A percentile compares a stretch with the other conserved stretches of the same genome.
phyloP scores from a whole-genome alignment of 2,888 invertebrate genomes.

The Epistrophe eligans region DNA sequence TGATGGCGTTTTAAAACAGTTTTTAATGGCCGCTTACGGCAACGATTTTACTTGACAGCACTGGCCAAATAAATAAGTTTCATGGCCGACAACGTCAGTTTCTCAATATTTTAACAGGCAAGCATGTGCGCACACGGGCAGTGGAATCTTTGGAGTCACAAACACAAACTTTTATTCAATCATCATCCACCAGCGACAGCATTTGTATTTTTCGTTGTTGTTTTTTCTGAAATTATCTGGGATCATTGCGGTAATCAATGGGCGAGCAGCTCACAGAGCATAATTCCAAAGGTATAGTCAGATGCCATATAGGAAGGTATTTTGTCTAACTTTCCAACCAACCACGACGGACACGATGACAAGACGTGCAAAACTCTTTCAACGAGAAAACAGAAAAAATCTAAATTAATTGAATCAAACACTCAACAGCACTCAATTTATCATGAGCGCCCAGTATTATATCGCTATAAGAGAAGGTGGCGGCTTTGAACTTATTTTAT shows the following conservation, averaged over 20 bases:
- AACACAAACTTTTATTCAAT: not conserved
- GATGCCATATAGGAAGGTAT: too few species aligned
- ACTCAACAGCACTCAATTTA: not conserved
- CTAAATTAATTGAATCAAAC: not conserved
- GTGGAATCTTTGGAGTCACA: not conserved
- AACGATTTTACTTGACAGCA: slow-evolving; percentile 52
- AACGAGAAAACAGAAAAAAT: not conserved
- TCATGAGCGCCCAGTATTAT: slow-evolving; percentile 63
- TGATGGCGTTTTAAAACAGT: slow-evolving; percentile 50
- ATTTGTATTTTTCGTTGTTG: slow-evolving; percentile 23
- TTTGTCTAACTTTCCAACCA: not conserved
- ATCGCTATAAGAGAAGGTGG: slow-evolving; percentile 72
- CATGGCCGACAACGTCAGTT: slow-evolving; percentile 77
- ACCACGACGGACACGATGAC: too few species aligned
- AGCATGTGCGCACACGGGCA: slow-evolving; percentile 18
- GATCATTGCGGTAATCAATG: slow-evolving; percentile 61
- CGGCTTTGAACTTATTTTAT: slow-evolving; percentile 65
- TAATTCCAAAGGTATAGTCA: slow-evolving; percentile 6
- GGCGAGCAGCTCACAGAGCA: slow-evolving; percentile 49
- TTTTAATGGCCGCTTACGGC: slow-evolving; percentile 44
- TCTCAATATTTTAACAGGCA: slow-evolving; percentile 77
- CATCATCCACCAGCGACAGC: not conserved
- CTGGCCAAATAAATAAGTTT: slow-evolving; percentile 70
- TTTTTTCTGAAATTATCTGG: slow-evolving; percentile 63
- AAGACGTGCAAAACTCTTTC: not conserved